Percentiles rank a stretch among this genome's conserved stretches.
phyloP scores from a whole-genome alignment of 2,113 vertebrate genomes.

The Hippocampus zosterae region DNA sequence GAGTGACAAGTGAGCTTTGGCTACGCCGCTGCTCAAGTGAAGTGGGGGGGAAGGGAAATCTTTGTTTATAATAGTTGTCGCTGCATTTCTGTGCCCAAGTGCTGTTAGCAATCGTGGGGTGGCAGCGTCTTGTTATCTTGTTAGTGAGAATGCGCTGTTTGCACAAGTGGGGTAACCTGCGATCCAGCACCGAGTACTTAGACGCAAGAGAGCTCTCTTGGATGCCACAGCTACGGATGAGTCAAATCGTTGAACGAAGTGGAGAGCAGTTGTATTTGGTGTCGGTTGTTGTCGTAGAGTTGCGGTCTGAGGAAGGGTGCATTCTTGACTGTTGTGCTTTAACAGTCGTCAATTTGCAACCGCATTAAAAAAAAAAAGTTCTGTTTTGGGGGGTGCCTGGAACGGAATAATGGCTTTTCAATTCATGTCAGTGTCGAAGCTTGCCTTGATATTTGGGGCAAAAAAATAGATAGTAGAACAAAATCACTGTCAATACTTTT shows the following conservation, averaged over 20 bases:
- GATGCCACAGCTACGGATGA: neutral
- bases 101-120: too few relatives aligned
- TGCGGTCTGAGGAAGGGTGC: neutral
- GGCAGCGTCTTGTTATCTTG: neutral
- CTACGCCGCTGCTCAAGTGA: too few relatives aligned
- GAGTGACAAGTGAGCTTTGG: slow-evolving; percentile 1
- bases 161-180: neutral
- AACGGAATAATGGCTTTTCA: too few relatives aligned
- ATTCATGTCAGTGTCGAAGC: too few relatives aligned
- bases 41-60: too few relatives aligned
- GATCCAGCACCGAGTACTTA: neutral
- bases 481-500: too few relatives aligned
- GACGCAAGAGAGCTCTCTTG: slow-evolving; percentile 1
- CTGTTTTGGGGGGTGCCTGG: too few relatives aligned
- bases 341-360: too few relatives aligned
- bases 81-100: neutral
- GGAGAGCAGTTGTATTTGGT: neutral
- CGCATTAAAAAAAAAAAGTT: too few relatives aligned
- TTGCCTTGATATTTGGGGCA: too few relatives aligned
- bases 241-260: neutral
- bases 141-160: neutral
- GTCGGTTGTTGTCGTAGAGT: neutral
- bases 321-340: too few relatives aligned
- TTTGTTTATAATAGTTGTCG: neutral
- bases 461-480: too few relatives aligned